Base-by-base conservation (phyloP, 2,113 vertebrate genomes). In the Hipposideros armiger region DNA sequence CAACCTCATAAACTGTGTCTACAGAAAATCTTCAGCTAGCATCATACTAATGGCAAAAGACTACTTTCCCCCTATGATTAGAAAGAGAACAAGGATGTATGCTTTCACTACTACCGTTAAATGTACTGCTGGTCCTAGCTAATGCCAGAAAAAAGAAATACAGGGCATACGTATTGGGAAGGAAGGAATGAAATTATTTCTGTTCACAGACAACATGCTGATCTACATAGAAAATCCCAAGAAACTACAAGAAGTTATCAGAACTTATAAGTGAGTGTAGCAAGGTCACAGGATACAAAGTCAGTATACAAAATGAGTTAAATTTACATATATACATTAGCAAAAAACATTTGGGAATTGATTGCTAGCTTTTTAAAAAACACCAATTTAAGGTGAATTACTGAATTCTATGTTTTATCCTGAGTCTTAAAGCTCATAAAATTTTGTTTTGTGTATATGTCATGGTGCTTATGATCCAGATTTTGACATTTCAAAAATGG, bases 401-500 rank as follows among this genome's bases (percentile, higher is more conserved):
- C 2, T 54, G 5, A 10, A 56, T 86, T 87, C 47, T 52, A 8
- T 80, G 11, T 40, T 92, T 92, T 85, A 24, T 73, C 42, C 26
- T 70, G 42, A 69, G 54, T 81, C 74, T 62, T 90, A 74, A 85
- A 52, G 52, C 32, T 58, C 19, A 13, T 86, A 91, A 40, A 50
- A 62, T 85, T 54, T 2, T 58, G 5, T 85, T 96, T 83, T n/a
- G 1, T 72, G 40, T 92, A 7, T 60, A 82, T 62, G 7, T 67
- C 83, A 4, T 83, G 56, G 1, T 92, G 14, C 26, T 92, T 47
- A 24, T 20, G 36, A 70, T 58, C 66, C 3, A 74, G 47, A 73
- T 81, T 90, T 90, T 80, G n/a, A 87, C n/a, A 60, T 64, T 94
- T 77, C 70, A 67, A 92, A 58, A 58, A 52, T 91, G 30, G 42